Evolutionary conservation across 2,113 vertebrate species (phyloP).

Genomic region (Hoplias malabaricus): DNA sequence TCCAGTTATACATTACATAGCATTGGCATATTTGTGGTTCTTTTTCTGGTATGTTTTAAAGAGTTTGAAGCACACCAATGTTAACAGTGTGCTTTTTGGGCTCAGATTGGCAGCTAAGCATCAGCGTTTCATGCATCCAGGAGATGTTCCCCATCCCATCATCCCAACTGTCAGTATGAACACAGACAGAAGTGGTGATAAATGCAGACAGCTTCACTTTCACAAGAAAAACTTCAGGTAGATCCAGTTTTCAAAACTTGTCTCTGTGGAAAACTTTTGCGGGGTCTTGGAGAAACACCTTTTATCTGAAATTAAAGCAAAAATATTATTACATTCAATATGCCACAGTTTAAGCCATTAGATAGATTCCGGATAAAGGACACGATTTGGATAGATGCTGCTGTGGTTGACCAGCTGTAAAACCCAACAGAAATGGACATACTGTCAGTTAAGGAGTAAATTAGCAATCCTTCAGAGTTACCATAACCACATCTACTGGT

Average conservation of each 20-base stretch:
- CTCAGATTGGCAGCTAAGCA: background rate
- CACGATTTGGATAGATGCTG: background rate
- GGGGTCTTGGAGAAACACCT: background rate
- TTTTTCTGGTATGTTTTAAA: background rate
- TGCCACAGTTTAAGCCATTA: background rate
- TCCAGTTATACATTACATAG: background rate
- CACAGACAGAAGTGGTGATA: background rate
- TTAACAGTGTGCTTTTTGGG: background rate
- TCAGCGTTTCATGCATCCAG: background rate
- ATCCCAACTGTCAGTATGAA: conserved; percentile 33
- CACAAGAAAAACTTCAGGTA: background rate
- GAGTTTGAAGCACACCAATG: background rate
- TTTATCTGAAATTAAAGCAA: background rate
- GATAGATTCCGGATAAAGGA: background rate
- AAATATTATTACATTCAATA: background rate
- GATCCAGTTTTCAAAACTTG: background rate
- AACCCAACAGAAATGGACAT: no score
- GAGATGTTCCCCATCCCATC: conserved; percentile 17
- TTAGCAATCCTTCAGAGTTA: background rate
- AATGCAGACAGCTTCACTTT: background rate
- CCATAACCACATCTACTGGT: no score
- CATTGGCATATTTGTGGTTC: background rate
- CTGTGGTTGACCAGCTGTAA: no score
- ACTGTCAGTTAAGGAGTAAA: background rate
- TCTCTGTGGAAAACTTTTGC: background rate